Base-by-base conservation (phyloP, 2,797 vertebrate genomes). In the Anguilla marmorata region DNA sequence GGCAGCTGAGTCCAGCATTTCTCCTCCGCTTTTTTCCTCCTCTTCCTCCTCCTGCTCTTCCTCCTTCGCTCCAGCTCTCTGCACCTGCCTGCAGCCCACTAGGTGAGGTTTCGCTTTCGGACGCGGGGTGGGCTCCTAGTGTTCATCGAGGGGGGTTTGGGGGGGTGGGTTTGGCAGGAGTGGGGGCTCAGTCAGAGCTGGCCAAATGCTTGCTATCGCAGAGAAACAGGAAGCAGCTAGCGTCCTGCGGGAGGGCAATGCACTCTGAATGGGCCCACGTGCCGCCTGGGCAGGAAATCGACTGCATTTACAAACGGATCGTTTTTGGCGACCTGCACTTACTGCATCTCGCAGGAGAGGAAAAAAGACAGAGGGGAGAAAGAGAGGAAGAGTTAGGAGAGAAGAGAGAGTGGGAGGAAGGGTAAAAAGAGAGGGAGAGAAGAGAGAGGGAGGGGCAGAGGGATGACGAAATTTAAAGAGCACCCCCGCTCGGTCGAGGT, bases 11-110 rank as follows among this genome's bases (percentile, higher is more conserved):
- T 91, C 92, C 91, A 93, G 93, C 92, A 91, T 85, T 93, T 93
- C 92, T 90, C 89, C 89, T 91, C 92, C 92, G 90, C 91, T 90
- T 92, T 88, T 89, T 87, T 76, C 50, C 11, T 93, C 92, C 88
- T 56, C 91, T 91, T 86, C 89, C 93, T 93, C 84, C 45, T 74
- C 89, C 85, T 79, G 88, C 95, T 92, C 87, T 89, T 82, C 91
- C 90, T 93, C 88, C 88, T 95, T 94, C 94, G 94, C 95, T 92
- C 92, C 90, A 85, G 85, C 89, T 91, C 87, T 90, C 58, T 88
- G 86, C 87, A 52, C 88, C 56, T 86, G 90, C 91, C 91, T 60
- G 88, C 85, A 90, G 88, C 60, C 60, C 37, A 50, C 87, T 90
- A 89, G 92, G 92, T 93, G 91, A 92, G 92, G 89, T 86, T 74